Percentiles rank a stretch among this genome's conserved stretches.
phyloP scores from a whole-genome alignment of 2,888 invertebrate species.

The Epirrhoe tristata region DNA sequence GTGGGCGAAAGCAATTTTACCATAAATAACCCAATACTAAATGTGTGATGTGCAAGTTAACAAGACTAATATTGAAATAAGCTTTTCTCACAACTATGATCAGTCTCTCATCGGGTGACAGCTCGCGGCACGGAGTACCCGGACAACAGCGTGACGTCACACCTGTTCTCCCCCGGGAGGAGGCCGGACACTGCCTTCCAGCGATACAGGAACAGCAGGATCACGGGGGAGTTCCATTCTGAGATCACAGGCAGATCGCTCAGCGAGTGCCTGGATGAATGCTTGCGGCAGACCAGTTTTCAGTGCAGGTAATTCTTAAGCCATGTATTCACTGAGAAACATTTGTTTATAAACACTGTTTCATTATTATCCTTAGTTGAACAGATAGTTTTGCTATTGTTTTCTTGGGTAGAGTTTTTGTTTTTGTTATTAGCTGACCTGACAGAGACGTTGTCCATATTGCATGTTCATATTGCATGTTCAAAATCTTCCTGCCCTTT shows the following conservation, averaged over 20 bases:
- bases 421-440: too few species aligned
- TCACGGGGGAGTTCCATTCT: slow-evolving; percentile 95
- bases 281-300: slow-evolving; percentile 94
- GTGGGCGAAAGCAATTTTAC: not conserved
- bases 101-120: slow-evolving; percentile 86
- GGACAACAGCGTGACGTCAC: slow-evolving; percentile 94
- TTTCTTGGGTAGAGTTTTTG: too few species aligned
- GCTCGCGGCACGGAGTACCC: slow-evolving; percentile 95
- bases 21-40: slow-evolving; percentile 37
- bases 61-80: slow-evolving; percentile 64
- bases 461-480: too few species aligned
- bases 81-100: slow-evolving; percentile 80
- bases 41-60: slow-evolving; percentile 24
- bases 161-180: slow-evolving; percentile 92
- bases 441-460: too few species aligned
- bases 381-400: too few species aligned
- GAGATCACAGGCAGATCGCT: slow-evolving; percentile 95
- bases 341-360: too few species aligned
- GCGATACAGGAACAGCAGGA: slow-evolving; percentile 93
- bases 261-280: slow-evolving; percentile 96
- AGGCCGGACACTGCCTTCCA: slow-evolving; percentile 96
- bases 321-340: too few species aligned
- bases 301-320: slow-evolving; percentile 88
- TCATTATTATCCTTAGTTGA: too few species aligned
- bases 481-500: too few species aligned